These are phyloP conservation scores for Amphibalanus amphitrite DNA, from an alignment of 1,140 invertebrate species.

Conservation along the genomic window DNA sequence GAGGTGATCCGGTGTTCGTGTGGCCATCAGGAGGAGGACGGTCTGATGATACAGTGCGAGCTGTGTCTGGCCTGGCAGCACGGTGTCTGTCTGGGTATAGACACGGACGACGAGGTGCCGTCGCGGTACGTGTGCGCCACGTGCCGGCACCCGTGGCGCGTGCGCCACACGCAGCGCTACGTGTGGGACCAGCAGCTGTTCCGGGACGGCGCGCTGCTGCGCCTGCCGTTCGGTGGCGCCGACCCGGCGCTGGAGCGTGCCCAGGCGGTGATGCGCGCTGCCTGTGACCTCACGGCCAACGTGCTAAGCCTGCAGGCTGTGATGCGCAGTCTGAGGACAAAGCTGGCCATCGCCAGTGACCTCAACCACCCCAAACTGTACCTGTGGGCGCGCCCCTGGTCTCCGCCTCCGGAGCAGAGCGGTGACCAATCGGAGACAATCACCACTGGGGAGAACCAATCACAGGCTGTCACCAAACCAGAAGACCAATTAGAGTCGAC, in stretches of 20 bases:
- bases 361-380: constrained; percentile 22
- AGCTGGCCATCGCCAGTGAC: constrained; percentile 57
- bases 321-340: constrained; percentile 49
- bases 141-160: constrained; percentile 56
- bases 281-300: constrained; percentile 51
- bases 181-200: constrained; percentile 73
- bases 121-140: constrained; percentile 78
- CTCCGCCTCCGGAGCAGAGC: neutral
- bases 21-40: constrained; percentile 67
- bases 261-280: constrained; percentile 36
- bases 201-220: constrained; percentile 57
- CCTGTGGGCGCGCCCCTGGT: constrained; percentile 12
- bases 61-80: constrained; percentile 89
- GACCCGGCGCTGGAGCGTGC: constrained; percentile 27
- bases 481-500: neutral
- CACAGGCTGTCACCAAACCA: neutral
- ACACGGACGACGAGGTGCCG: constrained; percentile 59
- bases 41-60: constrained; percentile 87
- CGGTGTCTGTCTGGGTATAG: constrained; percentile 66
- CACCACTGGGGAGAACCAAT: neutral
- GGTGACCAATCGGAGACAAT: neutral
- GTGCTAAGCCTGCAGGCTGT: constrained; percentile 45
- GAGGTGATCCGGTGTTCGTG: constrained; percentile 80
- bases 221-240: constrained; percentile 19
- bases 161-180: constrained; percentile 48